Base-by-base conservation (phyloP, 1,140 invertebrate species). In the Nomia melanderi region DNA sequence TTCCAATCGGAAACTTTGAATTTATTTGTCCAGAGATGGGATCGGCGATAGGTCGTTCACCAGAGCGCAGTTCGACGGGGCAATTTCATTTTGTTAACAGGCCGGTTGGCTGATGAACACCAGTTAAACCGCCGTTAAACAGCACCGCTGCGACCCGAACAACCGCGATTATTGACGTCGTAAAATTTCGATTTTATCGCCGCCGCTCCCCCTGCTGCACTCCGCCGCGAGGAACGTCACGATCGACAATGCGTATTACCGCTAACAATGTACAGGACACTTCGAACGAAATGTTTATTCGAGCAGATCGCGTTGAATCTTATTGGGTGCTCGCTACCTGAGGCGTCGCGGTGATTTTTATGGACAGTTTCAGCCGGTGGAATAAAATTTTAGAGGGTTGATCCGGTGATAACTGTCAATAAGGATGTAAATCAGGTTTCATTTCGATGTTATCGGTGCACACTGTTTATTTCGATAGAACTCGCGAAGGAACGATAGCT, bases 171-270 rank as follows among this genome's bases (percentile, higher is more conserved):
- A 56, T 56, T 12, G 54, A 56, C 25, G 54, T 56, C 25, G 54
- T 56, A 56, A 56, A 56, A 56, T 56, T 56, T 56, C 54, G 25
- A 29, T 56, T 56, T 56, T 29, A 27, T 56, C 54, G 54, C 25
- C 3, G 12, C 25, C 54, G 25, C 12, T 56, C 25, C 53, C 53
- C 9, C 9, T 14, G 25, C 53, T 7, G 53, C 8, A 56, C 1
- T 47, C 17, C 0, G 0, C 47, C 47, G 5, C 6, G 6, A n/a
- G 8, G n/a, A n/a, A n/a, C n/a, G 47, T 50, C 17, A 50, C 47
- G 47, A 50, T n/a, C 20, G 47, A n/a, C 47, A n/a, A 50, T 8
- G 20, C 47, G 47, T 50, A n/a, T n/a, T 50, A n/a, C 20, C 47
- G 20, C 20, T 50, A 50, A 50, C 47, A 50, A 50, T 50, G 5